Conservation (phyloP, 2,888 invertebrate genomes). For the Tetragonula carbonaria region DNA sequence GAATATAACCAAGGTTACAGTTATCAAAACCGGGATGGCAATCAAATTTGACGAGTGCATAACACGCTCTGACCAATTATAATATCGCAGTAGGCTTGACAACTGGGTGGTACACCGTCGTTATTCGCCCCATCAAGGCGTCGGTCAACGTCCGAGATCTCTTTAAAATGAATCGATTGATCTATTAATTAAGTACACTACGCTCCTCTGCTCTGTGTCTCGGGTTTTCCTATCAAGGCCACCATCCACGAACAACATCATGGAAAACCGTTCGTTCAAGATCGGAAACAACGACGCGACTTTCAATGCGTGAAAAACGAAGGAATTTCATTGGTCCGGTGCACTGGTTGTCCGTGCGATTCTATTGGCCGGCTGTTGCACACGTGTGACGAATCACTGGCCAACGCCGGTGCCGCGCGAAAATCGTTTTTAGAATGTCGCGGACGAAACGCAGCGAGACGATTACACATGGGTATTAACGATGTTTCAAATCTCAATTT, state of each 20-base stretch:
- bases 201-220: constrained; percentile 33
- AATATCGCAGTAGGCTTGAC: constrained; percentile 55
- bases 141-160: constrained; percentile 52
- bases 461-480: neutral
- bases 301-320: constrained; percentile 26
- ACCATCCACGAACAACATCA: constrained; percentile 61
- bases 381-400: neutral
- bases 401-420: constrained; percentile 50
- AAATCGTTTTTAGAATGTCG: constrained; percentile 44
- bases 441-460: neutral
- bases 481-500: neutral
- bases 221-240: constrained; percentile 70
- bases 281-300: constrained; percentile 52
- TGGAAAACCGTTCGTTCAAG: constrained; percentile 52
- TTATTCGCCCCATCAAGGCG: constrained; percentile 68
- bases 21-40: constrained; percentile 62
- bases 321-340: constrained; percentile 48
- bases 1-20: constrained; percentile 70
- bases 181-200: constrained; percentile 72
- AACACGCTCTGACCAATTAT: constrained; percentile 67
- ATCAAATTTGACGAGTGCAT: constrained; percentile 59
- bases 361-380: constrained; percentile 41
- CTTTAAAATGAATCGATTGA: constrained; percentile 43
- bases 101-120: constrained; percentile 57
- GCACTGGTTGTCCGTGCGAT: neutral